phyloP scores from a whole-genome alignment of 2,113 vertebrate species.

The Hippocampus abdominalis region DNA sequence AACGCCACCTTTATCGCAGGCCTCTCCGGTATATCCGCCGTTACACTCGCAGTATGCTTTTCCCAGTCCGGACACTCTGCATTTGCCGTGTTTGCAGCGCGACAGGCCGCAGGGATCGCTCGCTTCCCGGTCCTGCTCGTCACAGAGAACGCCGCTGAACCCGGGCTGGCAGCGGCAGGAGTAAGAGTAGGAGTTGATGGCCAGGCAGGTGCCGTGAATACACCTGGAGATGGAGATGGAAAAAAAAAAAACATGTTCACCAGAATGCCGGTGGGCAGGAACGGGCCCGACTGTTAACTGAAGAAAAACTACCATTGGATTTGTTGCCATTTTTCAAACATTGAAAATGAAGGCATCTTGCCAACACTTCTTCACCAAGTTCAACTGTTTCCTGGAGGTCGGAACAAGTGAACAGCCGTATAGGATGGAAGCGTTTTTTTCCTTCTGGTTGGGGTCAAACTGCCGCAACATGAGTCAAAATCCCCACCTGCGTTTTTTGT shows the following conservation, averaged over 20 bases:
- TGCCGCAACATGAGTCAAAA: too few relatives aligned
- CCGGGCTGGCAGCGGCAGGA: conserved; percentile 95
- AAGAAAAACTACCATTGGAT: too few relatives aligned
- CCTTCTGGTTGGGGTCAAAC: too few relatives aligned
- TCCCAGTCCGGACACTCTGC: conserved; percentile 87
- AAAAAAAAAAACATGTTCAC: neutral
- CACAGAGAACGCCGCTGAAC: conserved; percentile 88
- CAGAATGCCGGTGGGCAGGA: neutral
- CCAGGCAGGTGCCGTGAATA: conserved; percentile 88
- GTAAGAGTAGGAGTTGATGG: conserved; percentile 97
- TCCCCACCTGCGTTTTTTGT: neutral
- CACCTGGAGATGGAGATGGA: conserved; percentile 79
- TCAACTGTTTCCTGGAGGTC: too few relatives aligned
- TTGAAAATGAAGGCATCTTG: too few relatives aligned
- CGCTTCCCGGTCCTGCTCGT: conserved; percentile 82
- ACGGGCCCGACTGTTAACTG: too few relatives aligned
- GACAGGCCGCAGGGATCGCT: conserved; percentile 83
- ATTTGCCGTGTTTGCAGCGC: conserved; percentile 91
- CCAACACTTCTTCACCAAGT: too few relatives aligned
- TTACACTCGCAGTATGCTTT: conserved; percentile 94
- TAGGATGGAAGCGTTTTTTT: too few relatives aligned
- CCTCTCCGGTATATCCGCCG: conserved; percentile 89
- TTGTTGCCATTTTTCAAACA: too few relatives aligned
- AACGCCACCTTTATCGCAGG: conserved; percentile 88
- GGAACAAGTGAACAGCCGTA: too few relatives aligned